Percentiles rank a stretch among this genome's conserved stretches.
phyloP scores from a whole-genome alignment of 2,113 vertebrate species.

The Eubucco bourcierii region DNA sequence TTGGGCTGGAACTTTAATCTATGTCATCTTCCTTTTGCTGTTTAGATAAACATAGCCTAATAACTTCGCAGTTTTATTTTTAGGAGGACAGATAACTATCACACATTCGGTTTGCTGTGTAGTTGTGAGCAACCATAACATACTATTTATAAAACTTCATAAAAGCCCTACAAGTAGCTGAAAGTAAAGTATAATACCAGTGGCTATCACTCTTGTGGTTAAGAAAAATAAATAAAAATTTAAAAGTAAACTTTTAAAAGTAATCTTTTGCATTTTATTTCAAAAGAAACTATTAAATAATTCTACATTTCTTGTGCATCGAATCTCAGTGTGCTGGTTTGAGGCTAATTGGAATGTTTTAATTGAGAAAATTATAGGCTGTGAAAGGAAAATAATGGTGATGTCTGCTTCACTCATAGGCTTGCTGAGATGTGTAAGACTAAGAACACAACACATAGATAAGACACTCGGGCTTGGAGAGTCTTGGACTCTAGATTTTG shows the following conservation, averaged over 20 bases:
- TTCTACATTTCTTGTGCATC: background rate
- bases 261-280: background rate
- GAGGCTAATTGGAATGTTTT: too few relatives aligned
- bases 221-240: background rate
- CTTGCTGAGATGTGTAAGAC: too few relatives aligned
- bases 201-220: background rate
- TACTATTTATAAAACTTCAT: constrained; percentile 68
- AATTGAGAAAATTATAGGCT: too few relatives aligned
- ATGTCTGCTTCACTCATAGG: too few relatives aligned
- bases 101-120: constrained; percentile 53
- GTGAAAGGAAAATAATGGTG: too few relatives aligned
- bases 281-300: background rate
- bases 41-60: constrained; percentile 71
- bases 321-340: background rate
- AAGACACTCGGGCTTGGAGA: too few relatives aligned
- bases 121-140: constrained; percentile 51
- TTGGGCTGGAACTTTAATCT: constrained; percentile 60
- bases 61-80: constrained; percentile 75
- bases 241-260: background rate
- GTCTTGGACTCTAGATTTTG: too few relatives aligned
- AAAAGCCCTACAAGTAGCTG: constrained; percentile 40
- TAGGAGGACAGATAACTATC: constrained; percentile 75
- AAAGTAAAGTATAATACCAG: constrained; percentile 33
- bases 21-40: constrained; percentile 61
- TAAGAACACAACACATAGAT: too few relatives aligned